phyloP scores from a whole-genome alignment of 2,888 invertebrate species.

The Drosophila pseudotakahashii region DNA sequence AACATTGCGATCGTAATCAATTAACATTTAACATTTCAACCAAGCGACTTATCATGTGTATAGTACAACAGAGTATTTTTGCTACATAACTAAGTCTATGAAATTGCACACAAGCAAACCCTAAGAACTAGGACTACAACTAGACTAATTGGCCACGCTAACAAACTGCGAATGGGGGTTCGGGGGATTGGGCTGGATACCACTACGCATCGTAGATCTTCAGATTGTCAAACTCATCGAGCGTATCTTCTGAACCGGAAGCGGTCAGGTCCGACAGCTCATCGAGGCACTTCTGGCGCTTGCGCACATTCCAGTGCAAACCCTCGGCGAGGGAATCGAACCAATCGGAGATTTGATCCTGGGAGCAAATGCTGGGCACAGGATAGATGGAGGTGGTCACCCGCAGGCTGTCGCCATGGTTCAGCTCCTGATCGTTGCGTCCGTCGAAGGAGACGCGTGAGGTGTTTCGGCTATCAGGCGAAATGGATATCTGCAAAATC shows the following conservation, averaged over 20 bases:
- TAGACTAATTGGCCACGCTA: constrained; percentile 95
- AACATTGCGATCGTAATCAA: constrained; percentile 47
- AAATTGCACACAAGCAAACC: constrained; percentile 56
- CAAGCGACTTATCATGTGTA: constrained; percentile 46
- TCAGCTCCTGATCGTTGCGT: constrained; percentile 95
- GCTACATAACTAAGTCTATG: constrained; percentile 45
- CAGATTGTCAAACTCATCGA: constrained; percentile 89
- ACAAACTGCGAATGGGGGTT: constrained; percentile 87
- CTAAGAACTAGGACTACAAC: constrained; percentile 43
- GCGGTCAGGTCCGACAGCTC: constrained; percentile 85
- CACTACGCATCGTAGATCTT: constrained; percentile 64
- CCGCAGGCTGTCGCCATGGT: constrained; percentile 96
- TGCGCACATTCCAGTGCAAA: constrained; percentile 98
- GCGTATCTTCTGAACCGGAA: constrained; percentile 92
- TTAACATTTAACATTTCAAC: constrained; percentile 61
- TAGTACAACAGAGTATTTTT: constrained; percentile 70
- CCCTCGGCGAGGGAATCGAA: constrained; percentile 98
- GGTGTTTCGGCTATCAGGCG: constrained; percentile 95
- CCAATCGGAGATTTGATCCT: constrained; percentile 99
- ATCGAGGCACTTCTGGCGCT: constrained; percentile 95
- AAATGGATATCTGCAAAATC: constrained; percentile 90
- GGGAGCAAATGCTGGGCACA: constrained; percentile 97
- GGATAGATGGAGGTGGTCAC: constrained; percentile 98
- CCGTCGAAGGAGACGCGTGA: constrained; percentile 99
- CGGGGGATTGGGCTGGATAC: not conserved